A percentile compares a stretch with the other conserved stretches of the same genome.
phyloP scores from a whole-genome alignment of 1,140 invertebrate species.

The Hetaerina americana region DNA sequence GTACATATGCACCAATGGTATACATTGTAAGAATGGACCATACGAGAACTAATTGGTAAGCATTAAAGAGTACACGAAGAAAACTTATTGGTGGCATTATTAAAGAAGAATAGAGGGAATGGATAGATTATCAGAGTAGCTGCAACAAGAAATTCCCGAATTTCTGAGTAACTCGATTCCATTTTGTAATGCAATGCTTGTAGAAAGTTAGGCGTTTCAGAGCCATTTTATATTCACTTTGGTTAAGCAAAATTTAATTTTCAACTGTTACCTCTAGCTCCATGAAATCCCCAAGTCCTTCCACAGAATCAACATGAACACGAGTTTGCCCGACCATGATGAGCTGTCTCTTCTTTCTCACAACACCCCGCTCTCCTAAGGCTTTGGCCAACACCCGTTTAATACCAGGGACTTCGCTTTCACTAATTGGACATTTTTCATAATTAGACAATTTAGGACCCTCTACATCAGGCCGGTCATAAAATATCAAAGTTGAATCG shows the following conservation, averaged over 20 bases:
- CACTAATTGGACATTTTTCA: conserved; percentile 30
- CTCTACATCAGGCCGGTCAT: conserved; percentile 50
- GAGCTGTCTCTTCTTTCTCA: conserved; percentile 59
- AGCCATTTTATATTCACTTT: too few species aligned
- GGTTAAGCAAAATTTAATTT: conserved; percentile 7
- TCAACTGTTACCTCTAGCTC: conserved; percentile 66
- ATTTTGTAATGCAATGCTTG: too few species aligned
- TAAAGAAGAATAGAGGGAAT: neutral
- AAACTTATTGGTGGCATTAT: too few species aligned
- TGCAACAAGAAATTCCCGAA: neutral
- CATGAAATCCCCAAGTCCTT: conserved; percentile 69
- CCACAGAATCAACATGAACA: conserved; percentile 76
- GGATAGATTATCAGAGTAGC: neutral
- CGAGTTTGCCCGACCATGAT: conserved; percentile 73
- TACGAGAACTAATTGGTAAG: too few species aligned
- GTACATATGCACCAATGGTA: too few species aligned
- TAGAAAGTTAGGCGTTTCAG: too few species aligned
- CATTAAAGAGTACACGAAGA: too few species aligned
- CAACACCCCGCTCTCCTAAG: conserved; percentile 47
- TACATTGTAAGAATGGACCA: too few species aligned
- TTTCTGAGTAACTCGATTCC: too few species aligned
- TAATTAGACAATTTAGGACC: conserved; percentile 60
- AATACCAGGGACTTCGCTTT: conserved; percentile 23
- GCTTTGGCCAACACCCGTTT: conserved; percentile 36
- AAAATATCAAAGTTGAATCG: conserved; percentile 57